Conservation (phyloP, 2,797 vertebrate genomes). For the Columba guinea region DNA sequence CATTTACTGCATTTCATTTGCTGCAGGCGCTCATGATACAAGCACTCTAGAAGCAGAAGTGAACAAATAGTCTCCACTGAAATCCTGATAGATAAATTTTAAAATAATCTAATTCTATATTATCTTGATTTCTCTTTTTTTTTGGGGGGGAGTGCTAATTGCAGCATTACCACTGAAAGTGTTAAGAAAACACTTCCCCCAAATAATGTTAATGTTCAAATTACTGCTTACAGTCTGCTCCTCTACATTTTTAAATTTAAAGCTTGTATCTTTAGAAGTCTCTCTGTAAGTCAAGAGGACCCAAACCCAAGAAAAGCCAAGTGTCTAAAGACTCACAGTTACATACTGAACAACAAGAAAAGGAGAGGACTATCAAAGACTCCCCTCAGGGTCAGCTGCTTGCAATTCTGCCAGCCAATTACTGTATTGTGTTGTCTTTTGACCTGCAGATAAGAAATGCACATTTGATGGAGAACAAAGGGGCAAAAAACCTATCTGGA, state of each 20-base stretch:
- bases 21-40: neutral
- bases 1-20: neutral
- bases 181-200: neutral
- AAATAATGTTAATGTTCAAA: neutral
- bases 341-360: neutral
- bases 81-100: neutral
- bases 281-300: neutral
- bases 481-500: neutral
- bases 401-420: neutral
- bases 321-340: neutral
- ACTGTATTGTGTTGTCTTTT: neutral
- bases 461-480: neutral
- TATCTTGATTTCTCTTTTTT: neutral
- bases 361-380: neutral
- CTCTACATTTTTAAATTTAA: neutral
- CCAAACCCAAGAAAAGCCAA: neutral
- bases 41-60: neutral
- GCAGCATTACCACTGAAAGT: neutral
- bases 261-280: neutral
- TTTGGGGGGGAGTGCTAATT: neutral
- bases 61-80: neutral
- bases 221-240: neutral
- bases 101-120: neutral
- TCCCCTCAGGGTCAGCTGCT: neutral
- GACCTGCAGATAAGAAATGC: neutral